Evolutionary conservation across 1,140 invertebrate genomes (phyloP).

Genomic region (Drosophila bocqueti): DNA sequence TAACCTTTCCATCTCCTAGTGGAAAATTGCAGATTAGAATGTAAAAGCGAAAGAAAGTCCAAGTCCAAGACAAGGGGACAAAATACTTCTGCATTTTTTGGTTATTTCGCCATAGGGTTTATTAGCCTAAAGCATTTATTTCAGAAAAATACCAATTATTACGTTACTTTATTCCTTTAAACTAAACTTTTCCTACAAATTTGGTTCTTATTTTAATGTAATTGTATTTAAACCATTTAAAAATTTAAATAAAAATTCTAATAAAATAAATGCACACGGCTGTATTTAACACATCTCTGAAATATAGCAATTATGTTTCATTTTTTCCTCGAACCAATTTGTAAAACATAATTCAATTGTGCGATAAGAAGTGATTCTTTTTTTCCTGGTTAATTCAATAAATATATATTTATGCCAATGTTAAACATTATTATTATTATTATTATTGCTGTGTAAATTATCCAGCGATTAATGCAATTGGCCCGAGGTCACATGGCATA

Average conservation of each 20-base stretch:
- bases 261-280: background rate
- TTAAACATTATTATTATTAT: slow-evolving; percentile 34
- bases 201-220: background rate
- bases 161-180: too few species aligned
- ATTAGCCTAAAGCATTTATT: too few species aligned
- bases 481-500: slow-evolving; percentile 9
- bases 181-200: too few species aligned
- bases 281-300: background rate
- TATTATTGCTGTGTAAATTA: slow-evolving; percentile 70
- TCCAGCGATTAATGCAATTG: slow-evolving; percentile 56
- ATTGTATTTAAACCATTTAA: background rate
- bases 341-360: slow-evolving; percentile 24
- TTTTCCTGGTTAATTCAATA: slow-evolving; percentile 51
- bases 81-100: too few species aligned
- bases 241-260: background rate
- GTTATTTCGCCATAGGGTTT: too few species aligned
- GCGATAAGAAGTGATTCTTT: slow-evolving; percentile 16
- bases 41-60: too few species aligned
- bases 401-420: slow-evolving; percentile 48
- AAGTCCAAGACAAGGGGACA: too few species aligned
- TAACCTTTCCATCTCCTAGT: too few species aligned
- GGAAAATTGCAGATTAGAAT: too few species aligned
- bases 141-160: too few species aligned
- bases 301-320: slow-evolving; percentile 1
- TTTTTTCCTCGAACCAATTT: slow-evolving; percentile 16